A percentile compares a stretch with the other conserved stretches of the same genome.
These are phyloP conservation scores for Monochamus saltuarius DNA, from an alignment of 1,140 invertebrate species.

Conservation along the genomic window DNA sequence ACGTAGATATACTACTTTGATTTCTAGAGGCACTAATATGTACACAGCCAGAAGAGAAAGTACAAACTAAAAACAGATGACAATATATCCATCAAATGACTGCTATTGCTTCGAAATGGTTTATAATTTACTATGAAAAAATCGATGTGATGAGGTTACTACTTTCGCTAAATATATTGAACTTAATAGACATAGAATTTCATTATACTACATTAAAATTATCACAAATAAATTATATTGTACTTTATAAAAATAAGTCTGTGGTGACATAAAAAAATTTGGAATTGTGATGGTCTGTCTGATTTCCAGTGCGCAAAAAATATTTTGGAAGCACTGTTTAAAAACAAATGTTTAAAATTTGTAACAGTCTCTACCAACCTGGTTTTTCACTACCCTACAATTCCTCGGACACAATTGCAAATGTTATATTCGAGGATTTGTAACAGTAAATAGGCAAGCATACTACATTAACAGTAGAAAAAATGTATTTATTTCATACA, in stretches of 20 bases:
- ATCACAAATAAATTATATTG: conserved; percentile 13
- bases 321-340: conserved; percentile 14
- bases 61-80: conserved; percentile 21
- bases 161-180: no score
- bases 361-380: conserved; percentile 17
- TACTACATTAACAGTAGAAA: conserved; percentile 23
- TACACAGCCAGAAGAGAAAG: conserved; percentile 29
- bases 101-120: no score
- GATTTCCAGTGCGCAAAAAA: not conserved
- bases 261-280: not conserved
- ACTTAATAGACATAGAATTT: conserved; percentile 12
- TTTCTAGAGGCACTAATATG: conserved; percentile 39
- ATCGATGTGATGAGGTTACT: no score
- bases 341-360: conserved; percentile 19
- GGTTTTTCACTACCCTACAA: conserved; percentile 3
- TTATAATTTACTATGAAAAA: no score
- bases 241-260: conserved; percentile 17
- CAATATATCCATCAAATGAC: not conserved
- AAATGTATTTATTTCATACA: conserved; percentile 20
- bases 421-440: conserved; percentile 10
- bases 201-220: conserved; percentile 4
- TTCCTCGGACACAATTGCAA: conserved; percentile 2
- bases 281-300: no score
- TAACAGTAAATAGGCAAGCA: conserved; percentile 29
- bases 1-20: conserved; percentile 33